A percentile compares a stretch with the other conserved stretches of the same genome.
phyloP scores from a whole-genome alignment of 2,888 invertebrate genomes.

The Nephrotoma flavescens region DNA sequence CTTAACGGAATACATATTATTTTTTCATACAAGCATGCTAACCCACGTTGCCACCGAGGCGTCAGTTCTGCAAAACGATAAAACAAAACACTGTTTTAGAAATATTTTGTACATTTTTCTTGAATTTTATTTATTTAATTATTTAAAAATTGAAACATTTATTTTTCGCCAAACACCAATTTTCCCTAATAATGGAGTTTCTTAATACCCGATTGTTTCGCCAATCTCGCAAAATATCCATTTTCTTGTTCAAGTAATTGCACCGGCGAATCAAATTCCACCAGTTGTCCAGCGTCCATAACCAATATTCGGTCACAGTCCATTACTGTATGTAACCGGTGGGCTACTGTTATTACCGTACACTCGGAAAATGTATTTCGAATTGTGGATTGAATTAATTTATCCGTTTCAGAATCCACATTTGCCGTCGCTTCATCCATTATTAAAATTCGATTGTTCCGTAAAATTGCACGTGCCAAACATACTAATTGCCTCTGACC shows the following conservation, averaged over 20 bases:
- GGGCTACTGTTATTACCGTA: constrained; percentile 82
- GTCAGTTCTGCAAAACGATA: no score
- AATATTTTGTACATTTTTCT: no score
- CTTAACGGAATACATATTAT: no score
- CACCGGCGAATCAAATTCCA: constrained; percentile 66
- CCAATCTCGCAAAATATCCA: constrained; percentile 48
- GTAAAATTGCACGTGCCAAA: constrained; percentile 60
- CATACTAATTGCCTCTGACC: constrained; percentile 72
- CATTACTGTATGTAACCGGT: constrained; percentile 81
- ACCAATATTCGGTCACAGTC: constrained; percentile 77
- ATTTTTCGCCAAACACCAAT: no score
- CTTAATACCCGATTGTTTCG: constrained; percentile 47
- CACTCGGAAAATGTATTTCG: constrained; percentile 63
- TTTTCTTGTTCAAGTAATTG: constrained; percentile 39
- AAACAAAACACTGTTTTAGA: no score
- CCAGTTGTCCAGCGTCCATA: constrained; percentile 56
- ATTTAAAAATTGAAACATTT: no score
- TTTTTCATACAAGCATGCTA: no score
- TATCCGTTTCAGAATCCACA: constrained; percentile 68
- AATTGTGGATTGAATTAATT: constrained; percentile 69
- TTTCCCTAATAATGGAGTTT: background rate
- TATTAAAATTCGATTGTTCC: constrained; percentile 38
- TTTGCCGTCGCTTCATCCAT: constrained; percentile 71
- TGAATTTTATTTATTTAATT: no score
- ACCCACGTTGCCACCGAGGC: no score